These are phyloP conservation scores for Siniperca obscura DNA, from an alignment of 2,797 vertebrate genomes.

Conservation along the genomic window DNA sequence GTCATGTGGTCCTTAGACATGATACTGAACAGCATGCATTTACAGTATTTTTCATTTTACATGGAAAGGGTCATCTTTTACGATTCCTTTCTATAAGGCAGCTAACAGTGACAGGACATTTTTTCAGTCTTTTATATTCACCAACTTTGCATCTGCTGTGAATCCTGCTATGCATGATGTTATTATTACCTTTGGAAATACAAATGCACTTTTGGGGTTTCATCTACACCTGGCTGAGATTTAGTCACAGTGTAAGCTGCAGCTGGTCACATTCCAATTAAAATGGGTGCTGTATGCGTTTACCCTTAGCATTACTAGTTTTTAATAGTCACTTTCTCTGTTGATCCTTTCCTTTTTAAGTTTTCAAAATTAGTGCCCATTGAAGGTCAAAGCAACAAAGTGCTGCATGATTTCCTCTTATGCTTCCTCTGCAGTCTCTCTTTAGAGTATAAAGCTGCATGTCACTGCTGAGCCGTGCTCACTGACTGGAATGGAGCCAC, in stretches of 20 bases:
- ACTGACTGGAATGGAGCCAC: constrained; percentile 44
- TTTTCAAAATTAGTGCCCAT: background rate
- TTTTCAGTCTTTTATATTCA: background rate
- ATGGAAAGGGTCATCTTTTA: background rate
- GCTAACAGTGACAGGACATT: background rate
- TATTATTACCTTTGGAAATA: constrained; percentile 12
- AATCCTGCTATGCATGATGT: background rate
- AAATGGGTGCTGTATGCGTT: background rate
- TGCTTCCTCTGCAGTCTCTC: constrained; percentile 4
- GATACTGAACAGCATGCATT: background rate
- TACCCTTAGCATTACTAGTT: background rate
- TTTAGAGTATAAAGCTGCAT: constrained; percentile 22
- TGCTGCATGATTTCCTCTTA: constrained; percentile 14
- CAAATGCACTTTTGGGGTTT: background rate
- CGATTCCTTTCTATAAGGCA: background rate
- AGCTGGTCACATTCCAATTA: background rate
- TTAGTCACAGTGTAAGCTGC: background rate
- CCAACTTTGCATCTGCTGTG: background rate
- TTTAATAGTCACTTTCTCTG: constrained; percentile 11
- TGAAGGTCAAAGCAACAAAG: constrained; percentile 44
- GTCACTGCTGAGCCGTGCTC: constrained; percentile 37
- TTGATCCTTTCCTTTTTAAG: constrained; percentile 9
- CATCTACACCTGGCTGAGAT: constrained; percentile 1
- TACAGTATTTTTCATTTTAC: background rate
- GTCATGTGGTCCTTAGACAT: background rate